These are phyloP conservation scores for Unio pictorum DNA, from an alignment of 2,888 invertebrate species.

Conservation along the genomic window DNA sequence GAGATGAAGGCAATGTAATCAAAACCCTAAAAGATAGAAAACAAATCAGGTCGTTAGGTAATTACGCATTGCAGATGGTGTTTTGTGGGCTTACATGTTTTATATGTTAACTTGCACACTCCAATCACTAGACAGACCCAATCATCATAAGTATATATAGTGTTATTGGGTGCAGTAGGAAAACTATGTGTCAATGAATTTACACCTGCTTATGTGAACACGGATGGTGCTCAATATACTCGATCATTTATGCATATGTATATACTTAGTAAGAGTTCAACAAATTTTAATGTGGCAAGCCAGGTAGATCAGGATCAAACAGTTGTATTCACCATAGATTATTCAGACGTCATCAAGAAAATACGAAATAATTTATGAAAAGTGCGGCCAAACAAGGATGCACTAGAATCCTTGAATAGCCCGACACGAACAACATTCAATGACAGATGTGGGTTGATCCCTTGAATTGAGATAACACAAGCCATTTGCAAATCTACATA, in stretches of 20 bases:
- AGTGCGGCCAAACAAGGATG: conserved; percentile 12
- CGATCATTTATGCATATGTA: conserved; percentile 19
- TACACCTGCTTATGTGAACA: conserved; percentile 17
- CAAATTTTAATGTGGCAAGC: conserved; percentile 9
- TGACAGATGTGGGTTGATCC: conserved; percentile 28
- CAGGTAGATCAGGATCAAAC: not conserved
- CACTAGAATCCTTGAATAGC: conserved; percentile 9
- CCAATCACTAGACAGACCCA: conserved; percentile 17
- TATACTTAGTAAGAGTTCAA: conserved; percentile 10
- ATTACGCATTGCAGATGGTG: conserved; percentile 16
- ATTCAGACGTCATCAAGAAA: conserved; percentile 26
- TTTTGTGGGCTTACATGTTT: conserved; percentile 31
- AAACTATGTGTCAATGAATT: conserved; percentile 19
- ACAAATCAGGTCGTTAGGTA: conserved; percentile 8
- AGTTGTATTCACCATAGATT: conserved; percentile 19
- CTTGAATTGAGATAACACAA: conserved; percentile 22
- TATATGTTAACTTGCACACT: conserved; percentile 30
- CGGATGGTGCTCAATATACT: conserved; percentile 34
- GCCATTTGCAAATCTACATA: conserved; percentile 20
- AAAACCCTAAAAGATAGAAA: conserved; percentile 5
- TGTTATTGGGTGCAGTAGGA: conserved; percentile 24
- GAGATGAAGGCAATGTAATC: conserved; percentile 7
- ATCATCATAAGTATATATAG: conserved; percentile 19
- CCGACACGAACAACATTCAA: conserved; percentile 6
- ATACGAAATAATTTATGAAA: conserved; percentile 26